Evolutionary conservation across 2,113 vertebrate genomes (phyloP).

Genomic region (Daboia siamensis): DNA sequence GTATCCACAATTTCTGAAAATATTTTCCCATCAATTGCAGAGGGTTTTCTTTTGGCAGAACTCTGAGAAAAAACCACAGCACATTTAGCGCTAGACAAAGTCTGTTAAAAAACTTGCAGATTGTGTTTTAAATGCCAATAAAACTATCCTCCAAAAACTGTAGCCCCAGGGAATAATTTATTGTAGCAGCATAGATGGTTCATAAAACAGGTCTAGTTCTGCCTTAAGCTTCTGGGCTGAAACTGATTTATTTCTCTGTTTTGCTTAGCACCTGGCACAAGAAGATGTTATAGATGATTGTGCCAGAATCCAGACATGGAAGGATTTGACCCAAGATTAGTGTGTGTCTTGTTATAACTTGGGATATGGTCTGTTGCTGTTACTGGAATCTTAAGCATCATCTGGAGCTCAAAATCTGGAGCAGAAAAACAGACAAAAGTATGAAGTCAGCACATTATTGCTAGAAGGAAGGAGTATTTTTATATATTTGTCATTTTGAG

Average conservation of each 20-base stretch:
- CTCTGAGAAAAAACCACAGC: background rate
- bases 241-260: background rate
- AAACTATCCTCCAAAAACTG: slow-evolving; percentile 1
- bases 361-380: background rate
- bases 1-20: background rate
- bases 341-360: background rate
- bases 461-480: background rate
- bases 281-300: background rate
- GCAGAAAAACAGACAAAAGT: background rate
- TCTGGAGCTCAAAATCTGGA: background rate
- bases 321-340: background rate
- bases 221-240: background rate
- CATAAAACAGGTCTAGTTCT: background rate
- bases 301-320: background rate
- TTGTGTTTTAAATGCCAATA: background rate
- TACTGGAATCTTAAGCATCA: background rate
- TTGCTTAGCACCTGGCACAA: background rate
- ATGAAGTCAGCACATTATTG: background rate
- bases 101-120: background rate
- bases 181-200: background rate
- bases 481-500: background rate
- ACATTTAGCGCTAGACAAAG: background rate
- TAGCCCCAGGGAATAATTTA: background rate
- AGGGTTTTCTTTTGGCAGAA: background rate
- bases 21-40: slow-evolving; percentile 1